Conservation (phyloP, 2,888 invertebrate species). For the Sepiola atlantica region DNA sequence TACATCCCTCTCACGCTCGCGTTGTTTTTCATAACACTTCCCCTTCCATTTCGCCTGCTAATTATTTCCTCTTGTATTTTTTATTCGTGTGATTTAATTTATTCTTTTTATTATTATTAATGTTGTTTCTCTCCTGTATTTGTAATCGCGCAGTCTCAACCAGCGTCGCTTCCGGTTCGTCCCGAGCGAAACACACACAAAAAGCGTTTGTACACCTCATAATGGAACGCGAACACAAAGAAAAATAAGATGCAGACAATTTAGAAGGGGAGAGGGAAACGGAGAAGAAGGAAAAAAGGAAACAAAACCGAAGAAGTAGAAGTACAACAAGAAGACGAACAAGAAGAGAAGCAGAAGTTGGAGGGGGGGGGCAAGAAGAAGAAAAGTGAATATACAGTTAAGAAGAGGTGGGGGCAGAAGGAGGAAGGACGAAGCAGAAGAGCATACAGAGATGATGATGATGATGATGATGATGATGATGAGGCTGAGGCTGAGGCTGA, state of each 20-base stretch:
- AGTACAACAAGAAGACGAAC: neutral
- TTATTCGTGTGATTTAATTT: neutral
- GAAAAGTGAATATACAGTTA: neutral
- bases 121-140: no score
- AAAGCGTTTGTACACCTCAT: neutral
- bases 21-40: neutral
- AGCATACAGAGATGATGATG: no score
- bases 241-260: no score
- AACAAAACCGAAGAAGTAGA: neutral
- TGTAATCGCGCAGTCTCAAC: no score
- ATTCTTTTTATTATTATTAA: neutral
- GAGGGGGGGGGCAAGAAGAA: neutral
- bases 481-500: neutral
- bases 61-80: neutral
- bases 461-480: neutral
- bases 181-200: neutral
- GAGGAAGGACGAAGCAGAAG: no score
- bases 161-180: neutral
- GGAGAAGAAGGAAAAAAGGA: neutral
- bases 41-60: neutral
- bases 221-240: neutral
- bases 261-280: neutral
- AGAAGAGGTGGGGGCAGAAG: neutral
- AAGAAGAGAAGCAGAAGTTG: no score
- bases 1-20: neutral